Base-by-base conservation (phyloP, 1,140 invertebrate species). In the Ladona fulva region DNA sequence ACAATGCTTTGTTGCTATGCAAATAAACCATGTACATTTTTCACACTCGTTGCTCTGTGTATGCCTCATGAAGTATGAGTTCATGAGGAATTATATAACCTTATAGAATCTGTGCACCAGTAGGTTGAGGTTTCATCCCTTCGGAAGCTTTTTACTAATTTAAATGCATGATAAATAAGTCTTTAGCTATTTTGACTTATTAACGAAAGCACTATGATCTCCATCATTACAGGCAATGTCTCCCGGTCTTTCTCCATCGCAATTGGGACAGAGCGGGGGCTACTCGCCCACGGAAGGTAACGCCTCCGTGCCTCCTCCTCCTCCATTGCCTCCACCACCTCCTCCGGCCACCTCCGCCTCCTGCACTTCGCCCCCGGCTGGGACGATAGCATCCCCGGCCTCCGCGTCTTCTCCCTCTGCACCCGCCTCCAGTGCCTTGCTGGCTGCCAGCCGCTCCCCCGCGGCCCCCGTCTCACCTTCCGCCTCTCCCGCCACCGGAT, bases 361-460 rank as follows among this genome's bases (percentile, higher is more conserved):
- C 24, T 44, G 29, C 76, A 37, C 74, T 3, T 37, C 29, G 52
- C 77, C 75, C 25, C 29, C 24, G 16, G 74, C 24, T 1, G 24
- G 74, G 19, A 19, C 74, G 5, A 10, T 37, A 10, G 24, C 24
- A 1, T 78, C 16, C 22, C 81, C 83, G 42, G 80, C 82, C 22
- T 79, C 82, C 82, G 73, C 86, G 88, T 76, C 52, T 1, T 66
- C 52, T 22, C 52, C 52, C n/a, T 66, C 89, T 87, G 79, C 86
- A 85, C 59, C 86, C 87, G 79, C 85, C 85, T 74, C 85, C 86
- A 77, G 87, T 88, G 82, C 83, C 90, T 82, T 86, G 88, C 83
- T 82, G 86, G 82, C 44, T 88, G 82, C 80, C 89, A 82, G 83
- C 88, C 85, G 81, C 52, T 22, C 14, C 52, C n/a, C 52, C 73